phyloP scores from a whole-genome alignment of 2,888 invertebrate genomes.

The Ormyrus pomaceus region DNA sequence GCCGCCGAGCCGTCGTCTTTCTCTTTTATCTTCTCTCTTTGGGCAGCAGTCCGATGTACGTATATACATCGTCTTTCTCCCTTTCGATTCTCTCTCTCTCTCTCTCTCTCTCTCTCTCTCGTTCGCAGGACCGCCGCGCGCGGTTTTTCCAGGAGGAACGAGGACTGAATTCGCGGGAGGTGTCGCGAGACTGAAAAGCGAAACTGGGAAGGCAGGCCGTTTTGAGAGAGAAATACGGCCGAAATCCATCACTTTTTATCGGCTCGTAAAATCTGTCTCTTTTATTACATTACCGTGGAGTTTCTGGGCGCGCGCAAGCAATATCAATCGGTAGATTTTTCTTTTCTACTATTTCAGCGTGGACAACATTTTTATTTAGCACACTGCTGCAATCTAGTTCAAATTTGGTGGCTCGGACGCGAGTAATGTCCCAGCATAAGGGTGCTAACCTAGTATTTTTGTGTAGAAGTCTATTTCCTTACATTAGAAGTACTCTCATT shows the following conservation, averaged over 20 bases:
- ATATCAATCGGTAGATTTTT: no score
- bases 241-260: slow-evolving; percentile 24
- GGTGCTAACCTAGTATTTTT: no score
- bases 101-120: slow-evolving; percentile 27
- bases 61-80: background rate
- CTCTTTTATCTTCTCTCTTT: slow-evolving; percentile 47
- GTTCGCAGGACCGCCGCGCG: background rate
- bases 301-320: no score
- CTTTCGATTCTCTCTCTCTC: slow-evolving; percentile 37
- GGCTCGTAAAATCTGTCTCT: slow-evolving; percentile 13
- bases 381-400: no score
- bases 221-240: slow-evolving; percentile 19
- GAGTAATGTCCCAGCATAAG: no score
- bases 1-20: slow-evolving; percentile 1
- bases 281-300: slow-evolving; percentile 12
- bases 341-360: no score
- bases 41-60: slow-evolving; percentile 28
- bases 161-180: background rate
- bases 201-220: background rate
- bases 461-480: no score
- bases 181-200: background rate
- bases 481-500: no score
- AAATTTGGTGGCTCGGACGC: no score
- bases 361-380: no score
- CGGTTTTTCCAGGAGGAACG: background rate